Evolutionary conservation across 2,113 vertebrate genomes (phyloP).

Genomic region (Macquaria australasica): DNA sequence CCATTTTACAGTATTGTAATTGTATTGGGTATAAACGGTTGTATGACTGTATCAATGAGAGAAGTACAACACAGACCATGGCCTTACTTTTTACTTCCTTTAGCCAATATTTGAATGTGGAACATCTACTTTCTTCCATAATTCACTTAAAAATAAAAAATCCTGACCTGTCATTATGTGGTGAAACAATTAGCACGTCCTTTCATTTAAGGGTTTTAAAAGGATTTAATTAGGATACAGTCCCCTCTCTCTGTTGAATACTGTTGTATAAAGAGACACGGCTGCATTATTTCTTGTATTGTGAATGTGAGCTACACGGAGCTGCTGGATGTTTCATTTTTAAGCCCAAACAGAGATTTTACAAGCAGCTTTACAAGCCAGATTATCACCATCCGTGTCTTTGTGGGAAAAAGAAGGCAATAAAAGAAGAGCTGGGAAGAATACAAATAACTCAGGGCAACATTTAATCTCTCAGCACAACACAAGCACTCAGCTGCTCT

Average conservation of each 20-base stretch:
- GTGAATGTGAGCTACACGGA: background rate
- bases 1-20: too few relatives aligned
- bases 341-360: background rate
- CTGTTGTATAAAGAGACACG: background rate
- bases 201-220: background rate
- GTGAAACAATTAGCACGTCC: background rate
- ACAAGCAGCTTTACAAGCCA: background rate
- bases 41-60: background rate
- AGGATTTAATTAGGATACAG: constrained; percentile 3
- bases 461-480: background rate
- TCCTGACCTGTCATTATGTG: background rate
- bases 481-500: background rate
- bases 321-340: background rate
- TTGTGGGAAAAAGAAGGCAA: background rate
- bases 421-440: background rate
- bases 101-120: background rate
- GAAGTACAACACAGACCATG: too few relatives aligned
- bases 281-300: background rate
- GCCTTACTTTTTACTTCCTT: too few relatives aligned
- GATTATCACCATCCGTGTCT: background rate
- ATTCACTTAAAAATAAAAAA: background rate
- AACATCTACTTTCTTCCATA: background rate
- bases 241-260: background rate
- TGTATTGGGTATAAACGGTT: too few relatives aligned
- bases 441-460: background rate